Evolutionary conservation across 2,888 invertebrate genomes (phyloP), one percentile per base, ranked within the genome.

Genomic region (Xestia sexstrigata): DNA sequence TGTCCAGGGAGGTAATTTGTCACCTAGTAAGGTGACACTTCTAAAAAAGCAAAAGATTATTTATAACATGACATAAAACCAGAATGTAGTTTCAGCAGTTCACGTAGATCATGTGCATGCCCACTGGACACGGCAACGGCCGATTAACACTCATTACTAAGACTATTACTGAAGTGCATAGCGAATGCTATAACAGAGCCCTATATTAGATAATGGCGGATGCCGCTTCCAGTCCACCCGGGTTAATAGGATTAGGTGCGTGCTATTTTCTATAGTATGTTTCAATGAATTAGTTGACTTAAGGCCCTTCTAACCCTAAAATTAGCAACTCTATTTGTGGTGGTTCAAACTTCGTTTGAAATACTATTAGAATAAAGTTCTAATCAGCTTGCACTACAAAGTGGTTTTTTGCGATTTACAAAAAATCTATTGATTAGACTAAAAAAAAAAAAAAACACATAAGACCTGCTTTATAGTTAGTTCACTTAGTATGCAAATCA

Each of bases 191-290:
- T 88, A 89, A 87, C 68, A 70, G 62, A 60, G 60, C 42, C 60
- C 72, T 90, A 89, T 90, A 90, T 87, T 90, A 93, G 92, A 92
- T 93, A 93, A 92, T 92, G 88, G 88, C 84, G 83, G 93, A 92
- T 92, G 88, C 88, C 84, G 82, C 65, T 83, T 80, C 78, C 88
- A 88, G 91, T 91, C 91, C 92, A 92, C 76, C 72, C 87, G 89
- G 93, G 93, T 92, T 93, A 94, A 94, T 94, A 92, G 92, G 91
- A 92, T 94, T 93, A 94, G 90, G 90, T 89, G 89, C 90, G 91
- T 91, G 93, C 91, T 89, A 88, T 89, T 90, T 90, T 88, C 91
- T 87, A 91, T 92, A 91, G 89, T 90, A 90, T 90, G 88, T 89
- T 87, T 85, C 52, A 79, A 81, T 77, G 63, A 84, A 87, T 84